Base-by-base conservation (phyloP, 2,113 vertebrate species). In the Sturnus vulgaris region DNA sequence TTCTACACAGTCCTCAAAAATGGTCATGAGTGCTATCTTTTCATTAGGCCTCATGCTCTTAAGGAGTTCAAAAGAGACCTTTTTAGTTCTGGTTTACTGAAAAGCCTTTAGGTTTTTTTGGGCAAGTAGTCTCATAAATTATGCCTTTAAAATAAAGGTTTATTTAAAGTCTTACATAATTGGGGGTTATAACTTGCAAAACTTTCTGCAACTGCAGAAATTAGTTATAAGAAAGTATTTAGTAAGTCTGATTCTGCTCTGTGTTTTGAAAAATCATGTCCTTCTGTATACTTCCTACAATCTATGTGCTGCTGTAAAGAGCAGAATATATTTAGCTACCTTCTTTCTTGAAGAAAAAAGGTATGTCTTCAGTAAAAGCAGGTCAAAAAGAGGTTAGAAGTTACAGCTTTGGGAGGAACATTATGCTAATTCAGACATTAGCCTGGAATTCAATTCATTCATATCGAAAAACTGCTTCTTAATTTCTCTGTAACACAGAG, bases 371-470 rank as follows among this genome's bases (percentile, higher is more conserved):
- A 82, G 47, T 80, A 70, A 95, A 96, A 95, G 35, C 28, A 91
- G 86, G 90, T 93, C 86, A 94, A 88, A 95, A 86, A 78, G 52
- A 93, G 94, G 92, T 92, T 87, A 91, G 81, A 95, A 92, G 64
- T 66, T 95, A 92, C 24, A 87, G 81, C 88, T 90, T 91, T 93
- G 81, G 86, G 90, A 93, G 79, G 57, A 72, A 25, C 30, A 89
- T 93, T 96, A 95, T 96, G 88, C 68, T 96, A 96, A 96, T 94
- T 86, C 75, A 92, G 64, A 87, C 46, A 88, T 94, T 84, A 96
- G 46, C 44, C 61, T 93, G 64, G 64, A 94, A 86, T 86, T 83
- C 68, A 68, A 17, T 63, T 93, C 24, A 79, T 92, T 88, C 61
- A 50, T 94, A 72, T 76, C 20, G 94, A 50, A 88, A n/a, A 86